Base-by-base conservation (phyloP, 2,113 vertebrate species). In the Pituophis catenifer region DNA sequence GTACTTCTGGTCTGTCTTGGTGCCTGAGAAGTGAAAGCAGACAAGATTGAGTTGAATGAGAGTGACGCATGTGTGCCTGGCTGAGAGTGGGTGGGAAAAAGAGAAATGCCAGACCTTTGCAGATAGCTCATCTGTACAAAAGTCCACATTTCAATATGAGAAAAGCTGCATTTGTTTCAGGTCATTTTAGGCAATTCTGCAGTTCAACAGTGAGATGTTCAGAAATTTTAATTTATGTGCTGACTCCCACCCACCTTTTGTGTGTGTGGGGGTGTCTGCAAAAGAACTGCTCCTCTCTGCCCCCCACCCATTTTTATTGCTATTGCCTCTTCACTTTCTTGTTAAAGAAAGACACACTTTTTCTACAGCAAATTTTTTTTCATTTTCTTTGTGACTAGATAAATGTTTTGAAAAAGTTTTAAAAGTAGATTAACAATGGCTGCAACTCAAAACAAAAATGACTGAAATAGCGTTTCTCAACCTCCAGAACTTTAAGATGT, bases 21-120 rank as follows among this genome's bases (percentile, higher is more conserved):
- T 58, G 89, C 75, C 54, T 52, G 86, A 59, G 86, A 89, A 53
- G 24, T 91, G 85, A 88, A 91, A 91, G 89, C 93, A 88, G 26
- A 53, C 38, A 50, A 91, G 58, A 87, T 19, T 57, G 59, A 48
- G 90, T 44, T 88, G 59, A 88, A 55, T 48, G 59, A 59, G 24
- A 52, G 50, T 44, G 26, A 81, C 33, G 50, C 55, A 58, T 55
- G 23, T 44, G 21, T 26, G n/a, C 50, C 21, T 44, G 58, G 3
- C 53, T 81, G 52, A 21, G 9, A 11, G 12, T 21, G 44, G 44
- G 88, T 17, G 55, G 38, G 19, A 33, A 89, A 65, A n/a, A 21
- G 55, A 89, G 87, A 89, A 89, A 89, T 33, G 24, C 52, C 58
- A n/a, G 29, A 23, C 54, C 26, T 48, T 62, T 23, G 19, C 50